phyloP scores from a whole-genome alignment of 2,888 invertebrate species.

The Tetragnatha montana region DNA sequence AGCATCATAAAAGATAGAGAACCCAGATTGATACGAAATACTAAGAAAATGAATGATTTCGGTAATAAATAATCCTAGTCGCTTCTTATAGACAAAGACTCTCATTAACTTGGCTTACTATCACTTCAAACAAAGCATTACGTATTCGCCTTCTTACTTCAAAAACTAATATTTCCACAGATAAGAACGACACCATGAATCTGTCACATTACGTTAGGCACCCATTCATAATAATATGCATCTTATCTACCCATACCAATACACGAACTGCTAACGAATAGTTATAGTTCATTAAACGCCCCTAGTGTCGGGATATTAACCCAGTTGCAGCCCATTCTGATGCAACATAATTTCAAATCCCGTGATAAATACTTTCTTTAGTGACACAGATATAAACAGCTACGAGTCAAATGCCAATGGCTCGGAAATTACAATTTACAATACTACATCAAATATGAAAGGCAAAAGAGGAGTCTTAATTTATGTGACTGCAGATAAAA shows the following conservation, averaged over 20 bases:
- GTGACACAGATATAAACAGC: not conserved
- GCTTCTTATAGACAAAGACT: no score
- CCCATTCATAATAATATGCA: not conserved
- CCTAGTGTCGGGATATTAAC: not conserved
- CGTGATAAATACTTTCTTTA: not conserved
- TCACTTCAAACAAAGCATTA: no score
- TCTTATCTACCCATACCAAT: not conserved
- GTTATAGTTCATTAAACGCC: not conserved
- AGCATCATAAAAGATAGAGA: no score
- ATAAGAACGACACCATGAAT: not conserved
- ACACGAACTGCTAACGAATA: not conserved
- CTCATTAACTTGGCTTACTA: no score
- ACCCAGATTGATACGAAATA: no score
- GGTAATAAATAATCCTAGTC: no score
- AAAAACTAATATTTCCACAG: not conserved
- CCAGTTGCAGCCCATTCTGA: not conserved
- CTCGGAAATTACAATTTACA: not conserved
- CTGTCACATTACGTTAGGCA: not conserved
- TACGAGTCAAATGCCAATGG: not conserved
- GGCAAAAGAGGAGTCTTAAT: conserved; percentile 6
- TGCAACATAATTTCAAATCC: not conserved
- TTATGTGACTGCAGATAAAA: conserved; percentile 29
- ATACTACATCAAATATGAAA: conserved; percentile 1
- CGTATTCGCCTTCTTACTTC: no score
- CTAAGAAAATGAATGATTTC: no score